These are phyloP conservation scores for Syngnathus typhle DNA, from an alignment of 2,113 vertebrate species.

Conservation along the genomic window DNA sequence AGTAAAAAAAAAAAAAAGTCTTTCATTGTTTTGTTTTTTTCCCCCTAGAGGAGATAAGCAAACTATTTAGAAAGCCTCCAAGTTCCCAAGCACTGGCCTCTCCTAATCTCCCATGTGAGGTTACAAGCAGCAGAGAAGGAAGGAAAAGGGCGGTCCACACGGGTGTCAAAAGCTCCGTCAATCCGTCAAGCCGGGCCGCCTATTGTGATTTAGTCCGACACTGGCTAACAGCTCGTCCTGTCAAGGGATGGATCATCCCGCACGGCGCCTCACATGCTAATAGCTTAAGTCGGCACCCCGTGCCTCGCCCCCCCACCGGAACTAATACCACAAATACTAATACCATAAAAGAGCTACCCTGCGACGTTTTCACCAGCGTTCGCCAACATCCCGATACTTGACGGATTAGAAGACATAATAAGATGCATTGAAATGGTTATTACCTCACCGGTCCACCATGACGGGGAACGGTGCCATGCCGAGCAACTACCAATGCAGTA, in stretches of 20 bases:
- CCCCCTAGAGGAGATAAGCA: constrained; percentile 2
- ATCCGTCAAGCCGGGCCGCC: constrained; percentile 55
- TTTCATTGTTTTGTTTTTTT: constrained; percentile 1
- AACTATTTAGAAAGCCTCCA: constrained; percentile 23
- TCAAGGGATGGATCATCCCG: constrained; percentile 61
- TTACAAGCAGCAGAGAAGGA: background rate
- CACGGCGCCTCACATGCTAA: constrained; percentile 69
- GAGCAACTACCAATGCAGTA: constrained; percentile 15
- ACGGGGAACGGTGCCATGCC: constrained; percentile 20
- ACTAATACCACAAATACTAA: constrained; percentile 74
- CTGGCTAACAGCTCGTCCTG: constrained; percentile 66
- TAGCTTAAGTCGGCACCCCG: constrained; percentile 73
- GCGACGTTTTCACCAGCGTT: constrained; percentile 51
- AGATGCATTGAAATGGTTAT: constrained; percentile 74
- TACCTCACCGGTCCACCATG: constrained; percentile 49
- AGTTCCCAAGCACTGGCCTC: constrained; percentile 17
- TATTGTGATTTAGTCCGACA: constrained; percentile 64
- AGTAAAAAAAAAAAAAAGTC: background rate
- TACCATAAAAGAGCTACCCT: constrained; percentile 69
- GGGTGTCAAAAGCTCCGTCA: constrained; percentile 46
- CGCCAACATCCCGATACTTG: constrained; percentile 65
- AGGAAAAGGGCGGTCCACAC: constrained; percentile 20
- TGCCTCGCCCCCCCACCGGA: constrained; percentile 50
- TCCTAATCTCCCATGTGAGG: constrained; percentile 18
- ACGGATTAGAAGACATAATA: constrained; percentile 73